These are phyloP conservation scores for Ephestia elutella DNA, from an alignment of 1,140 invertebrate genomes.

Conservation along the genomic window DNA sequence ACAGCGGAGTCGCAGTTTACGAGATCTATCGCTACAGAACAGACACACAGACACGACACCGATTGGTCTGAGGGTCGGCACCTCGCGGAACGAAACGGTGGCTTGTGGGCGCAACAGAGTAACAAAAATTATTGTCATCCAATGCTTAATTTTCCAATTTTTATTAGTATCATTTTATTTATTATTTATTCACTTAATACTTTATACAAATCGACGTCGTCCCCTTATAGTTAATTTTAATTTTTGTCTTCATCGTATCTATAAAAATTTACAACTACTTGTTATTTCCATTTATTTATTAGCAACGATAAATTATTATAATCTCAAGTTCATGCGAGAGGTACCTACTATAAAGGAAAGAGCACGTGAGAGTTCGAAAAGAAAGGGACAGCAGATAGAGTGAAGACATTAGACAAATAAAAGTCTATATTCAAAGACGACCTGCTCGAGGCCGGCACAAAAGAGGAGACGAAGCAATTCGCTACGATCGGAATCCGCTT, in stretches of 20 bases:
- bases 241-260: conserved; percentile 39
- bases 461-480: conserved; percentile 41
- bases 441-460: conserved; percentile 30
- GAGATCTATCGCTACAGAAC: conserved; percentile 32
- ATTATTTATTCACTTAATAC: conserved; percentile 49
- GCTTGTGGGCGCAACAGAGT: conserved; percentile 25
- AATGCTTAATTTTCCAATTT: conserved; percentile 66
- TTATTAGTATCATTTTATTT: conserved; percentile 46
- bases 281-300: conserved; percentile 15
- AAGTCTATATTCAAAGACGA: no score
- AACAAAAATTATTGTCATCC: conserved; percentile 73
- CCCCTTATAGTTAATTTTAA: conserved; percentile 36
- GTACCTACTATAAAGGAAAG: not conserved
- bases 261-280: conserved; percentile 57
- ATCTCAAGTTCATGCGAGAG: conserved; percentile 1
- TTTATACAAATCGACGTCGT: conserved; percentile 60
- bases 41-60: conserved; percentile 57
- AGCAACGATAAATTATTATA: conserved; percentile 1
- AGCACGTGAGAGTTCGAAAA: not conserved
- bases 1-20: conserved; percentile 24
- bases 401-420: not conserved
- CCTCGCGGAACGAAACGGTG: not conserved
- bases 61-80: conserved; percentile 47
- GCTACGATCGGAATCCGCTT: conserved; percentile 23
- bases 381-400: not conserved